Percentiles rank a stretch among this genome's conserved stretches.
These are phyloP conservation scores for Bursaphelenchus mucronatus DNA, from an alignment of 1,140 invertebrate species.

Conservation along the genomic window DNA sequence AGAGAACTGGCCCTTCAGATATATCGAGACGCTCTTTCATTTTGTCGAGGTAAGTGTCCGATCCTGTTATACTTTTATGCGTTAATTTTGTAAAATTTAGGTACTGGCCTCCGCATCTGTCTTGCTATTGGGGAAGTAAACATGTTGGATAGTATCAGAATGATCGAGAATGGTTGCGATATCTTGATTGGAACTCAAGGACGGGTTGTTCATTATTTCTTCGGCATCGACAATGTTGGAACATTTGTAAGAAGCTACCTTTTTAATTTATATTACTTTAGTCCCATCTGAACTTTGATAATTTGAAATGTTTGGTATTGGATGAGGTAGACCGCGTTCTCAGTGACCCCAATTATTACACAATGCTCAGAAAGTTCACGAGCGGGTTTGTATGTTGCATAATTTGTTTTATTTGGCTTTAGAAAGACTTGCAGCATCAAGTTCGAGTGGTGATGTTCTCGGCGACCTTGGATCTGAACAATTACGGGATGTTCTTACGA, in stretches of 20 bases:
- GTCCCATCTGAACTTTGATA: constrained; percentile 65
- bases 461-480: no score
- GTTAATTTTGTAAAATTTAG: constrained; percentile 20
- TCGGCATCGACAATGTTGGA: constrained; percentile 72
- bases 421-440: no score
- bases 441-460: no score
- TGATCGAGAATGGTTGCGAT: constrained; percentile 70
- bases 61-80: constrained; percentile 10
- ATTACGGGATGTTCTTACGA: no score
- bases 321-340: constrained; percentile 97
- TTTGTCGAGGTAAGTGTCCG: constrained; percentile 71
- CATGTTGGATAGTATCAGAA: constrained; percentile 23
- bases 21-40: constrained; percentile 91
- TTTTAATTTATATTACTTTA: no score
- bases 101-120: constrained; percentile 41
- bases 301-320: constrained; percentile 76
- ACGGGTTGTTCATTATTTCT: constrained; percentile 79
- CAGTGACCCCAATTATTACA: no score
- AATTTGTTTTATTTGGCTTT: no score
- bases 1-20: constrained; percentile 92
- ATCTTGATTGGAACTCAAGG: constrained; percentile 90
- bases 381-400: no score
- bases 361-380: no score
- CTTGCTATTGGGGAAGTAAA: constrained; percentile 43
- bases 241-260: constrained; percentile 8